Evolutionary conservation across 1,140 invertebrate species (phyloP), one percentile per base, ranked within the genome.

Genomic region (Drosophila asahinai): DNA sequence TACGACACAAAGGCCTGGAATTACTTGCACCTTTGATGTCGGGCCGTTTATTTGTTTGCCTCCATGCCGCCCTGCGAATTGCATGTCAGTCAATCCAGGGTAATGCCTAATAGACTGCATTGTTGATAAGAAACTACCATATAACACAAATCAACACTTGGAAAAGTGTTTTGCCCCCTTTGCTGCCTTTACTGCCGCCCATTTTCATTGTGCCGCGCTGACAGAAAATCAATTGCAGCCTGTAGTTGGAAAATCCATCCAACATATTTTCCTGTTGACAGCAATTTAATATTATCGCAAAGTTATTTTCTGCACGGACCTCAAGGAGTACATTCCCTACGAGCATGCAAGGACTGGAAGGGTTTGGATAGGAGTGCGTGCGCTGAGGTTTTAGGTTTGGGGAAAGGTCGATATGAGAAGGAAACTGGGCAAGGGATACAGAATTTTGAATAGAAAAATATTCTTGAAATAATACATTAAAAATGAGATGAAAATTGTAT

Each of bases 241-340:
- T 51, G 77, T 64, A 72, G 76, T 33, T 71, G 75, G 80, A 82
- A 77, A 83, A 89, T 80, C 76, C 83, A 90, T 74, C 84, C 77
- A 90, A 90, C 84, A 84, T 89, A 89, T 90, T 90, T 89, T 90
- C 73, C 43, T 89, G 84, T 89, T 89, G 84, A 89, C 84, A 89
- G 84, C 84, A 89, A 89, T 90, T 89, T 89, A 89, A 89, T 89
- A 89, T 87, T 87, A 87, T 89, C 86, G 86, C 75, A 77, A 75
- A 80, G 81, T 86, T 86, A 86, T 86, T 86, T 86, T 89, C 84
- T 86, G 83, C 83, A 86, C 84, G 84, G 78, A 81, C 45, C 49
- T 42, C 63, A 77, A 54, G 73, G 54, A 63, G 43, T 59, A 43
- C 52, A 62, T 71, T 63, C 75, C 64, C 49, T 45, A 63, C 15